Evolutionary conservation across 2,888 invertebrate genomes (phyloP).

Genomic region (Cylloceria caligata): DNA sequence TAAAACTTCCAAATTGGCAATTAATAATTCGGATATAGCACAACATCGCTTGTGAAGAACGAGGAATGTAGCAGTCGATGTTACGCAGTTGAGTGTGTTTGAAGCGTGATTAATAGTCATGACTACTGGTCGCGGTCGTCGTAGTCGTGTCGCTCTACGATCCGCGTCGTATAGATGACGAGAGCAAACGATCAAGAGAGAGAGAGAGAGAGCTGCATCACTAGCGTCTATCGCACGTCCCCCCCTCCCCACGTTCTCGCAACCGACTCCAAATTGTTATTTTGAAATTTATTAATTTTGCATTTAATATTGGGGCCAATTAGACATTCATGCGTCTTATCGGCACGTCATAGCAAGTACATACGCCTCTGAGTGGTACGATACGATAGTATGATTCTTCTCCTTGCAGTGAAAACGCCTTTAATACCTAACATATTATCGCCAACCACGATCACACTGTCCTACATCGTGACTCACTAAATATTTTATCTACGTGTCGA

Average conservation of each 20-base stretch:
- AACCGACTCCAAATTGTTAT: conserved; percentile 52
- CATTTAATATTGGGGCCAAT: conserved; percentile 62
- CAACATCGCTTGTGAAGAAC: conserved; percentile 35
- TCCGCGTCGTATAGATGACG: conserved; percentile 18
- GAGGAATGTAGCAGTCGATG: conserved; percentile 25
- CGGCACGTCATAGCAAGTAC: background rate
- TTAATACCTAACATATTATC: conserved; percentile 13
- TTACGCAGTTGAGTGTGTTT: conserved; percentile 25
- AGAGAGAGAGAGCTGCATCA: conserved; percentile 44
- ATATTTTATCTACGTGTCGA: conserved; percentile 4
- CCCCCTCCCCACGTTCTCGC: background rate
- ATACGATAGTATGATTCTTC: background rate
- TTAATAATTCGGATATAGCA: conserved; percentile 26
- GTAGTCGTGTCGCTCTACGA: conserved; percentile 27
- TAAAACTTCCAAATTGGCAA: conserved; percentile 24
- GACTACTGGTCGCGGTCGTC: conserved; percentile 57
- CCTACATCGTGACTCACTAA: conserved; percentile 1
- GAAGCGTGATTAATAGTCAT: conserved; percentile 59
- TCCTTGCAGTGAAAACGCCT: background rate
- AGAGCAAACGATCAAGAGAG: conserved; percentile 16
- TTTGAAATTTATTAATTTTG: conserved; percentile 65
- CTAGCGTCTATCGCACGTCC: conserved; percentile 48
- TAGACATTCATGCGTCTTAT: conserved; percentile 29
- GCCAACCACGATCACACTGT: background rate
- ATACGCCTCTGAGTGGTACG: background rate